Conservation (phyloP, 1,140 invertebrate genomes). For the Panagrolaimus sp. region DNA sequence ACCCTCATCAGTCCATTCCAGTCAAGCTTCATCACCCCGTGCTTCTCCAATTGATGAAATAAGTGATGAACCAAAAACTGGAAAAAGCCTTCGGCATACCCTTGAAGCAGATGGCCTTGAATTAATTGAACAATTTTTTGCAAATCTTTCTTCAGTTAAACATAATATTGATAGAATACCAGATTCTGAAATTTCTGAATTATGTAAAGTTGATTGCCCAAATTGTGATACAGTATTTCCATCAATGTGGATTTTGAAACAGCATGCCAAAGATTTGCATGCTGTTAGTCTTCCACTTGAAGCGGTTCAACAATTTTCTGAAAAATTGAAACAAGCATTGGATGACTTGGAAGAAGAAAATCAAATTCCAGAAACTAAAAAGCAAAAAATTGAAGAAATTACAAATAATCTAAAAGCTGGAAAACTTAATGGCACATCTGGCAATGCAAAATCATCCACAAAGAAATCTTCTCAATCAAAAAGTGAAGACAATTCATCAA, state of each 20-base stretch:
- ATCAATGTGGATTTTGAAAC: constrained; percentile 87
- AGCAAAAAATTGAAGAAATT: neutral
- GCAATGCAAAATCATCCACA: neutral
- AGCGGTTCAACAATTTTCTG: constrained; percentile 79
- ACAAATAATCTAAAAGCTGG: neutral
- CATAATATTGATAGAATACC: constrained; percentile 61
- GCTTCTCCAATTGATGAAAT: neutral
- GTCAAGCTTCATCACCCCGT: constrained; percentile 10
- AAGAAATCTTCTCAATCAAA: neutral
- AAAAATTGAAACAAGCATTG: constrained; percentile 16
- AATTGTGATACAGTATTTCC: constrained; percentile 87
- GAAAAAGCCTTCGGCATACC: constrained; percentile 67
- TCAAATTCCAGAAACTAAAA: neutral
- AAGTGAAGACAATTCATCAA: constrained; percentile 58
- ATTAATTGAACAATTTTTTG: constrained; percentile 90
- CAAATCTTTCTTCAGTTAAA: constrained; percentile 68
- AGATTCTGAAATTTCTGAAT: constrained; percentile 61
- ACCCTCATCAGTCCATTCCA: neutral
- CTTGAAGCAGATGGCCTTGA: constrained; percentile 88
- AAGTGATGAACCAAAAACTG: constrained; percentile 64
- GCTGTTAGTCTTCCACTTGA: constrained; percentile 79
- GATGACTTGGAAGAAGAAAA: neutral
- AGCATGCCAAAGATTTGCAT: constrained; percentile 85
- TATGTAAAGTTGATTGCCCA: constrained; percentile 73
- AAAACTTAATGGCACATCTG: neutral